These are phyloP conservation scores for Pyrrhosoma nymphula DNA, from an alignment of 2,888 invertebrate species.

Conservation along the genomic window DNA sequence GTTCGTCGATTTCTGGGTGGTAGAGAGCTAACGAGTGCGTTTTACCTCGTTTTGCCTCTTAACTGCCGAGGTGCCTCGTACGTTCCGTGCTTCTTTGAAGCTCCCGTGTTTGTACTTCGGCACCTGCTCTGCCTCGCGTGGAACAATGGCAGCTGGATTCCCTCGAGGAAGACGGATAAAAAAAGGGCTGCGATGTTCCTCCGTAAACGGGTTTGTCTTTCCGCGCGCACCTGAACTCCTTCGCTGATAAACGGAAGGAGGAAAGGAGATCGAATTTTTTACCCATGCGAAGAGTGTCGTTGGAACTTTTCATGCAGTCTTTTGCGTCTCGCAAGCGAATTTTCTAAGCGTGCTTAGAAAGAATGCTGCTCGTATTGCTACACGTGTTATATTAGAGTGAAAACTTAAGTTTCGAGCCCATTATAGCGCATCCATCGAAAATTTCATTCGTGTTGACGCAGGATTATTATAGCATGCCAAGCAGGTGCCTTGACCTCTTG, in stretches of 20 bases:
- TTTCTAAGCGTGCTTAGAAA: not conserved
- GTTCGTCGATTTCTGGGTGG: not conserved
- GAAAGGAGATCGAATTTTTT: not conserved
- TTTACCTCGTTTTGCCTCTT: not conserved
- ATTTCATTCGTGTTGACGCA: not conserved
- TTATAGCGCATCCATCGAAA: not conserved
- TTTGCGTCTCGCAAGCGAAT: not conserved
- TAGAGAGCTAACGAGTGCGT: not conserved
- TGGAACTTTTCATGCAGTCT: not conserved
- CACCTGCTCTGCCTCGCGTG: slow-evolving; percentile 45
- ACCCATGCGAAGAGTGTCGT: not conserved
- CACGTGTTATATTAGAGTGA: not conserved
- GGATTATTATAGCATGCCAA: not conserved
- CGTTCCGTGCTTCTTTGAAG: not conserved
- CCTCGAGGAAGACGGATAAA: not conserved
- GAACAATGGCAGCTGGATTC: slow-evolving; percentile 59
- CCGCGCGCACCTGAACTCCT: not conserved
- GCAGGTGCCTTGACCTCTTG: not conserved
- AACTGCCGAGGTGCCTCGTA: not conserved
- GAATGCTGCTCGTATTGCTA: not conserved
- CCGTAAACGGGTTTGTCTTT: not conserved
- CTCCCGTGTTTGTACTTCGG: not conserved
- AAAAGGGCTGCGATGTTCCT: not conserved
- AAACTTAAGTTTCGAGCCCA: too few species aligned
- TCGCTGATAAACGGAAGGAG: not conserved